Evolutionary conservation across 2,888 invertebrate species (phyloP).

Genomic region (Papilio protenor): DNA sequence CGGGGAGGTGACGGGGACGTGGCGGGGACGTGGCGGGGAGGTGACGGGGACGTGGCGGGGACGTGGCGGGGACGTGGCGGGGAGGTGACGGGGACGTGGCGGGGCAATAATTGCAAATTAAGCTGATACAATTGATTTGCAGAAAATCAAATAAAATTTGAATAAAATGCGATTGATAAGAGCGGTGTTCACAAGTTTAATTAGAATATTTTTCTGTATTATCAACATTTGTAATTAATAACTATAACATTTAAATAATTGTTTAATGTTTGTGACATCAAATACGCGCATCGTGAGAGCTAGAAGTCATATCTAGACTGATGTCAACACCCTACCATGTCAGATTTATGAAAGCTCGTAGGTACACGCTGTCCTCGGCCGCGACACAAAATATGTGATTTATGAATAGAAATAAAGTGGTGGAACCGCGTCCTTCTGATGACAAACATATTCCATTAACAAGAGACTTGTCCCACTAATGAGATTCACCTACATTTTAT

Average conservation of each 20-base stretch:
- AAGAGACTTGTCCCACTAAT: background rate
- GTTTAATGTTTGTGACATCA: background rate
- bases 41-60: too few species aligned
- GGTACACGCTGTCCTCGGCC: slow-evolving; percentile 19
- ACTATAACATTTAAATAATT: background rate
- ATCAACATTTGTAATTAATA: background rate
- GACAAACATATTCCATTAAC: slow-evolving; percentile 16
- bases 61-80: background rate
- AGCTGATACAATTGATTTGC: slow-evolving; percentile 1
- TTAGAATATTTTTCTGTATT: too few species aligned
- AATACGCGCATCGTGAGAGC: background rate
- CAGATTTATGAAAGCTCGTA: slow-evolving; percentile 26
- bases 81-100: background rate
- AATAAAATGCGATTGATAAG: background rate
- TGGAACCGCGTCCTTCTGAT: slow-evolving; percentile 12
- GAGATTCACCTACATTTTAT: background rate
- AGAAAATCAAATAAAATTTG: background rate
- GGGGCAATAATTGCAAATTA: slow-evolving; percentile 7
- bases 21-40: background rate
- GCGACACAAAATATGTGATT: slow-evolving; percentile 33
- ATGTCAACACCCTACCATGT: background rate
- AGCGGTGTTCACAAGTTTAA: background rate
- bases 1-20: background rate
- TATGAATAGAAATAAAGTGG: slow-evolving; percentile 24
- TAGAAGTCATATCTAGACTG: background rate